phyloP scores from a whole-genome alignment of 2,888 invertebrate species.

The Pollenia labialis region DNA sequence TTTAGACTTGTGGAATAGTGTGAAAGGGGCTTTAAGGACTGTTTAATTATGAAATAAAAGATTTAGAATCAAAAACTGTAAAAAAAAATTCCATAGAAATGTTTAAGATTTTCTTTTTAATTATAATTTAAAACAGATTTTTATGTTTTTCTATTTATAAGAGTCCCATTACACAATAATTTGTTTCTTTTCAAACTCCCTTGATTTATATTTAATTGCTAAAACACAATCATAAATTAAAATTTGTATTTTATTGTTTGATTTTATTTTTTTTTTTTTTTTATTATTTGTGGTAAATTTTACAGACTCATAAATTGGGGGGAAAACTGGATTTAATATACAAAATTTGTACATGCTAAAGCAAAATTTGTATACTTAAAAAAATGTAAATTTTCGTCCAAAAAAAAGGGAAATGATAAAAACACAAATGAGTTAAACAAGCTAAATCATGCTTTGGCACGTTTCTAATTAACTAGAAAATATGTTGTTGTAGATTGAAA shows the following conservation, averaged over 20 bases:
- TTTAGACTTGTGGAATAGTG: too few relatives aligned
- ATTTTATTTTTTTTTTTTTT: not conserved
- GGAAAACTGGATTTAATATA: not conserved
- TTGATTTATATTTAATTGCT: not conserved
- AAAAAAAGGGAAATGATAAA: not conserved
- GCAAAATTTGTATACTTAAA: not conserved
- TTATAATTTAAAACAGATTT: too few relatives aligned
- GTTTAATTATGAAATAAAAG: too few relatives aligned
- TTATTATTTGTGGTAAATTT: constrained; percentile 32
- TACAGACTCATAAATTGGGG: constrained; percentile 40
- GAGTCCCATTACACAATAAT: too few relatives aligned
- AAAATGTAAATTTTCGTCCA: not conserved
- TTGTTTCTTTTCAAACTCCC: too few relatives aligned
- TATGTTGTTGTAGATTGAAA: too few relatives aligned
- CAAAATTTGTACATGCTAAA: not conserved
- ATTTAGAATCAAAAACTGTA: too few relatives aligned
- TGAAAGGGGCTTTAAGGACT: too few relatives aligned
- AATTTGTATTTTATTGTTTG: not conserved
- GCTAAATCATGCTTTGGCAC: constrained; percentile 48
- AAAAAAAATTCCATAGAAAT: too few relatives aligned
- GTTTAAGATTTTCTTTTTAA: too few relatives aligned
- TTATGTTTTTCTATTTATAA: too few relatives aligned
- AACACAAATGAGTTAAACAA: not conserved
- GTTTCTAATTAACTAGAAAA: constrained; percentile 46
- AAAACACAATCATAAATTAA: not conserved